Evolutionary conservation across 2,113 vertebrate species (phyloP), one percentile per base, ranked within the genome.

Genomic region (Hucho hucho): DNA sequence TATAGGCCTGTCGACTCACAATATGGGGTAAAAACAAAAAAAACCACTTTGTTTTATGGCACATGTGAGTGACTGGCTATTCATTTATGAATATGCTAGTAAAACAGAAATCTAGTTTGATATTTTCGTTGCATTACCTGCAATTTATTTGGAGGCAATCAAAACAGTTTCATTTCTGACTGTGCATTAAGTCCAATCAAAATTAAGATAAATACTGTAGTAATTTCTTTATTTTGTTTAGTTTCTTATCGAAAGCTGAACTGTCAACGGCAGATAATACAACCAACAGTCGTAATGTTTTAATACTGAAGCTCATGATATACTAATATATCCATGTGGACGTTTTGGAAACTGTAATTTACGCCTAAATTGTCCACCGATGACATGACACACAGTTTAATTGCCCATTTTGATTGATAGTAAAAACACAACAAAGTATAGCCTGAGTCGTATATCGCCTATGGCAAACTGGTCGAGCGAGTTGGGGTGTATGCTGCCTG

Each of bases 401-500:
- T 89, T 87, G 76, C 79, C 25, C 65, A 53, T 72, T 82, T 88
- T 85, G 87, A 88, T 89, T 84, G 86, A 87, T 85, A 67, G 74
- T 79, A 83, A 86, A 87, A 87, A 86, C 79, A 85, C 81, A 79
- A 86, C 83, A 88, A 83, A 83, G 75, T 78, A 43, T 43, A 83
- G 78, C 76, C 83, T 77, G 64, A 78, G 83, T 88, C 84, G 71
- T 93, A 94, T 76, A 75, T 81, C 86, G 78, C 83, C 76, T 83
- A 79, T 86, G 93, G 92, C 93, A 94, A 96, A 96, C 95, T 95
- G 94, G 94, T 95, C 92, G 92, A 91, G 93, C 92, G 94, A 95
- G 95, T 94, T 97, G 92, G 95, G 94, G 97, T 97, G 96, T 96
- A 92, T 53, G 89, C 92, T 79, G 88, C 95, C 92, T 86, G 83